Conservation (phyloP, 1,140 invertebrate species). For the Brachionus rubens region DNA sequence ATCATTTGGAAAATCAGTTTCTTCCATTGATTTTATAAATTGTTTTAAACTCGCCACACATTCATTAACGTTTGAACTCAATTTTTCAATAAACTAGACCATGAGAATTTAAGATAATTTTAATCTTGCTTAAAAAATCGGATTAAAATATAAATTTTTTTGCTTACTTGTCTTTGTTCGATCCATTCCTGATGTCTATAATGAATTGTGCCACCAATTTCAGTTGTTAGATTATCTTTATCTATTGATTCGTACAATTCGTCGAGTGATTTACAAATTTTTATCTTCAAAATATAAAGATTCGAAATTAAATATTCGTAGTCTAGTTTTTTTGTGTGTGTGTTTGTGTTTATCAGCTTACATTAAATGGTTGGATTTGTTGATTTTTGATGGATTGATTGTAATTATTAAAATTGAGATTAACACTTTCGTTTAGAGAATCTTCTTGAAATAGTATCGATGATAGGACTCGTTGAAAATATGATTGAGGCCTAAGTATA, state of each 20-base stretch:
- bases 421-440: conserved; percentile 23
- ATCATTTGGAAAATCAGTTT: conserved; percentile 78
- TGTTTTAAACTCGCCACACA: conserved; percentile 50
- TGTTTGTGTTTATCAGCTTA: conserved; percentile 17
- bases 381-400: conserved; percentile 35
- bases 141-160: conserved; percentile 8
- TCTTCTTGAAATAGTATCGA: conserved; percentile 42
- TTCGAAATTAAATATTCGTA: not conserved
- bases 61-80: conserved; percentile 48
- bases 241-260: conserved; percentile 84
- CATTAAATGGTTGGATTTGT: conserved; percentile 4
- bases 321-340: not conserved
- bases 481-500: conserved; percentile 40
- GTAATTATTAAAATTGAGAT: conserved; percentile 26
- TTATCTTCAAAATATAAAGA: conserved; percentile 55
- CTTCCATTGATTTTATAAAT: conserved; percentile 75
- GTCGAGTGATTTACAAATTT: conserved; percentile 56
- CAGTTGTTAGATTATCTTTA: conserved; percentile 75
- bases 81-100: conserved; percentile 61
- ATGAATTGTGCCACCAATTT: conserved; percentile 79
- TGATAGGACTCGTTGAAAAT: conserved; percentile 46
- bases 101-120: conserved; percentile 77
- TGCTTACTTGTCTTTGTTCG: conserved; percentile 84
- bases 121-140: conserved; percentile 78
- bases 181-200: conserved; percentile 95